phyloP scores from a whole-genome alignment of 2,797 vertebrate genomes.

The Periparus ater region DNA sequence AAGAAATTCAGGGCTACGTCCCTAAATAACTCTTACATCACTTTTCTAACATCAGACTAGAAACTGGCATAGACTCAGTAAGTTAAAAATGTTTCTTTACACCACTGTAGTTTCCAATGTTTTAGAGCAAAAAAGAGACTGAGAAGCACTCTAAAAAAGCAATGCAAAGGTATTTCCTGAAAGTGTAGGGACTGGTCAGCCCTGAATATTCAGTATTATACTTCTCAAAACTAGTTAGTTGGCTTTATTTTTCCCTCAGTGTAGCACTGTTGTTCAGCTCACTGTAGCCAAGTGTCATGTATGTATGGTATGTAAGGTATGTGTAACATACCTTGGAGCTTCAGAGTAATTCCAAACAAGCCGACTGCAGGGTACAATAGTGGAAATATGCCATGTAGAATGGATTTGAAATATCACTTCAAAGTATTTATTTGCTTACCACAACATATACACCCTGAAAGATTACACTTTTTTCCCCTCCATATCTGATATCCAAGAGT shows the following conservation, averaged over 20 bases:
- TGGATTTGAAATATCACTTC: background rate
- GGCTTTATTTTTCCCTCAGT: background rate
- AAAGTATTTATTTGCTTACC: background rate
- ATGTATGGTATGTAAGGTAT: background rate
- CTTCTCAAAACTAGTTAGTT: background rate
- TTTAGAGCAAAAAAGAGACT: background rate
- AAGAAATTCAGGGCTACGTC: slow-evolving; percentile 6
- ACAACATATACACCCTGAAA: background rate
- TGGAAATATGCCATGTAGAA: background rate
- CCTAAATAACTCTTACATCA: slow-evolving; percentile 57
- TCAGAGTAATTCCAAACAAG: background rate
- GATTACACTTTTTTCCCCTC: background rate
- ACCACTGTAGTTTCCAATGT: background rate
- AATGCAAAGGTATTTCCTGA: background rate
- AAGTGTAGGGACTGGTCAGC: background rate
- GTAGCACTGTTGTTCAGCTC: background rate
- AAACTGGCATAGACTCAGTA: background rate
- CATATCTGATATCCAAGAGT: background rate
- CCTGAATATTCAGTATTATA: background rate
- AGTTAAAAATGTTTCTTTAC: slow-evolving; percentile 4
- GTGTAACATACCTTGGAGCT: background rate
- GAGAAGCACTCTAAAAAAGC: background rate
- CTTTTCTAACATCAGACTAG: slow-evolving; percentile 8
- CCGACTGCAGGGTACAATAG: background rate
- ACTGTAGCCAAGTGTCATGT: background rate